These are phyloP conservation scores for Scortum barcoo DNA, from an alignment of 2,113 vertebrate genomes.

Conservation along the genomic window DNA sequence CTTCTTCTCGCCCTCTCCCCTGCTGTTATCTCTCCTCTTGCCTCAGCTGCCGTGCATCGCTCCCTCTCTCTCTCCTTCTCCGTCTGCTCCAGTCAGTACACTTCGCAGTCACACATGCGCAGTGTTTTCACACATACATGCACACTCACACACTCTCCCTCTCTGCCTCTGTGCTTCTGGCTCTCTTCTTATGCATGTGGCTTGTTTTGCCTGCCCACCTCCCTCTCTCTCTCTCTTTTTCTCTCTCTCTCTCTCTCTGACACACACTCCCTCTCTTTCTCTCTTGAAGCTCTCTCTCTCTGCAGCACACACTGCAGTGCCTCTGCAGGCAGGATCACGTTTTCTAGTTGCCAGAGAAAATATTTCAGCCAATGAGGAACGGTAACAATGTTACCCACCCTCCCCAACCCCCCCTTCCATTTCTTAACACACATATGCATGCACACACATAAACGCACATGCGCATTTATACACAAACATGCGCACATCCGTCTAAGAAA, in stretches of 20 bases:
- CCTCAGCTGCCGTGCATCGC: slow-evolving; percentile 67
- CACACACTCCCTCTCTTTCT: slow-evolving; percentile 46
- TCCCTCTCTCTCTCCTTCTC: slow-evolving; percentile 61
- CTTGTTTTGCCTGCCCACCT: slow-evolving; percentile 61
- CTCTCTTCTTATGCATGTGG: slow-evolving; percentile 73
- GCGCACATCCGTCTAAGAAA: slow-evolving; percentile 45
- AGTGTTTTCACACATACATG: slow-evolving; percentile 71
- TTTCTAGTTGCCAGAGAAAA: slow-evolving; percentile 79
- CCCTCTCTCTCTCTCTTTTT: slow-evolving; percentile 29
- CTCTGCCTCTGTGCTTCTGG: slow-evolving; percentile 66
- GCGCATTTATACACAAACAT: slow-evolving; percentile 6
- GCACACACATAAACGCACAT: slow-evolving; percentile 20
- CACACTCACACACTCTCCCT: slow-evolving; percentile 49
- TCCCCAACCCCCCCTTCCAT: slow-evolving; percentile 19
- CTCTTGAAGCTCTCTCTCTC: slow-evolving; percentile 64
- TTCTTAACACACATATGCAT: slow-evolving; percentile 39
- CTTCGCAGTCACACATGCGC: slow-evolving; percentile 77
- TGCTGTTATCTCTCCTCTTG: slow-evolving; percentile 51
- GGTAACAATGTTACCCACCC: slow-evolving; percentile 28
- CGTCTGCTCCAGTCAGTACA: slow-evolving; percentile 70
- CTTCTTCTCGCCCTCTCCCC: slow-evolving; percentile 38
- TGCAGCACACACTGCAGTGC: slow-evolving; percentile 86
- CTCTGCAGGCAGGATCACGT: slow-evolving; percentile 85
- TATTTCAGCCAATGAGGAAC: slow-evolving; percentile 79
- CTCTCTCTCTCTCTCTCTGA: slow-evolving; percentile 39